Base-by-base conservation (phyloP, 2,113 vertebrate species). In the Gorsachius goisagi region DNA sequence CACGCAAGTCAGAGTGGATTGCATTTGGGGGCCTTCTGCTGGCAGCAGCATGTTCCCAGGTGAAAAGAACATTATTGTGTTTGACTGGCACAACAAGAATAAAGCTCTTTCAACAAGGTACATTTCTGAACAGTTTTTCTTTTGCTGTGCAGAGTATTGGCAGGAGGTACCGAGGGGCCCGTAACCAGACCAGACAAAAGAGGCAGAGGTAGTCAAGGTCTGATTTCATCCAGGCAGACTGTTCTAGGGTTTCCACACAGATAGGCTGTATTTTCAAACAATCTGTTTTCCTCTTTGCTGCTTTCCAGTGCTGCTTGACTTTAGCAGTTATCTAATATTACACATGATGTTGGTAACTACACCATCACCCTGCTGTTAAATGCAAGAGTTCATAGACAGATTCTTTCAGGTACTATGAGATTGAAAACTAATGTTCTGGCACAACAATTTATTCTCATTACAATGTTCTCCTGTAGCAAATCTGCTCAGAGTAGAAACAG, bases 211-310 rank as follows among this genome's bases (percentile, higher is more conserved):
- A 95, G 53, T 72, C 75, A 84, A 87, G 89, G 88, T 93, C 88
- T 81, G 69, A 88, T 97, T 97, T 96, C 94, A 96, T 73, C 71
- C 63, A 62, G 18, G 49, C 73, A 90, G 76, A 64, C 32, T 71
- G 39, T 73, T 93, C 93, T 96, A 95, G 66, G 77, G 76, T 97
- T 97, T 96, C 88, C 80, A 67, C 71, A 53, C 50, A 93, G 76
- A 95, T 62, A 92, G 85, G 49, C 72, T 77, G 88, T 92, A 85
- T 95, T 96, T 96, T 93, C 87, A 89, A 91, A 92, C 85, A 90
- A 20, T 21, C 45, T 87, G 94, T 80, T 86, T 89, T 44, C 63
- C 83, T 89, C 75, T 90, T 84, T 9, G 1, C 58, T 91, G 66
- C 56, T 96, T 60, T 88, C 53, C 80, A 74, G 63, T 89, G 63